These are phyloP conservation scores for Microcaecilia unicolor DNA, from an alignment of 2,797 vertebrate genomes.

Conservation along the genomic window DNA sequence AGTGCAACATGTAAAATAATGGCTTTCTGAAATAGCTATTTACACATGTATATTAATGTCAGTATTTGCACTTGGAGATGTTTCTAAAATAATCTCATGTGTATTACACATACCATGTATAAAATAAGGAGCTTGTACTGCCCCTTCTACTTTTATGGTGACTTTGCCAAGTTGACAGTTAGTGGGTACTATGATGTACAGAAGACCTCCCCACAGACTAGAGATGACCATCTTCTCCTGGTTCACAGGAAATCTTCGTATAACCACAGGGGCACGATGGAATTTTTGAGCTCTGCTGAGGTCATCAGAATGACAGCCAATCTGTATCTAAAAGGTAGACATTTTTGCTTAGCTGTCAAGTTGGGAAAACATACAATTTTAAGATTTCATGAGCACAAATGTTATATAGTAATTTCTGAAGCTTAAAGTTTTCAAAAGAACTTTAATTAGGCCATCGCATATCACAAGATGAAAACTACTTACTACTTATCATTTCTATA, in stretches of 20 bases:
- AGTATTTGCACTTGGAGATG: too few relatives aligned
- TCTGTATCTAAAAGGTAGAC: slow-evolving; percentile 9
- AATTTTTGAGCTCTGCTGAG: neutral
- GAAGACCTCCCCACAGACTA: slow-evolving; percentile 60
- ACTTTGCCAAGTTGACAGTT: slow-evolving; percentile 23
- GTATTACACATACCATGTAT: slow-evolving; percentile 63
- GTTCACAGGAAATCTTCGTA: neutral
- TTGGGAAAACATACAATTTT: accelerated
- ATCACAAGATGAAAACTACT: neutral
- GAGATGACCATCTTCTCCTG: slow-evolving; percentile 9
- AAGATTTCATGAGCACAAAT: accelerated
- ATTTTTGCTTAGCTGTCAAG: accelerated
- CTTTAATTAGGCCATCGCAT: neutral
- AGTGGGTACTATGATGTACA: slow-evolving; percentile 51
- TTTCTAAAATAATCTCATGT: too few relatives aligned
- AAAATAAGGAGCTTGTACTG: slow-evolving; percentile 54
- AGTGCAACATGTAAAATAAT: too few relatives aligned
- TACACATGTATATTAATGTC: too few relatives aligned
- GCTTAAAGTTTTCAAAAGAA: accelerated
- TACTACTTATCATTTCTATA: too few relatives aligned
- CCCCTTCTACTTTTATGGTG: slow-evolving; percentile 35
- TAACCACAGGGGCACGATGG: neutral
- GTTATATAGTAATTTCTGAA: neutral
- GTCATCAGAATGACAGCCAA: slow-evolving; percentile 22
- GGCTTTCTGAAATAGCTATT: too few relatives aligned